These are phyloP conservation scores for Arrhamphus sclerolepis DNA, from an alignment of 2,797 vertebrate species.

Conservation along the genomic window DNA sequence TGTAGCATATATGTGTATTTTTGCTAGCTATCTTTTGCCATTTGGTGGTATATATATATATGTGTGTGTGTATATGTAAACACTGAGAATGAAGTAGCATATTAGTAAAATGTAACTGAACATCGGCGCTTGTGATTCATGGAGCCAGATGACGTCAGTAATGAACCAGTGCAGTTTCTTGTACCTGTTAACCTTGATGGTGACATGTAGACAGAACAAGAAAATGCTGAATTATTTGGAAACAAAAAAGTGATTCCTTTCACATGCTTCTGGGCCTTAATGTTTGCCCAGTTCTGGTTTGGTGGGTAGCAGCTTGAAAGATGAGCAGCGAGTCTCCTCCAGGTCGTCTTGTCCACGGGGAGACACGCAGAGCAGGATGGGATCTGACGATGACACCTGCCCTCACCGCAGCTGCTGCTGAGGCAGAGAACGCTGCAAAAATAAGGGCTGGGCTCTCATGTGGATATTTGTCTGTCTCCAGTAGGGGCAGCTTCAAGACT, in stretches of 20 bases:
- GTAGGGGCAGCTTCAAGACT: no score
- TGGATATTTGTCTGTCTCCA: neutral
- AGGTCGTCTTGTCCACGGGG: conserved; percentile 44
- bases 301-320: conserved; percentile 55
- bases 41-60: no score
- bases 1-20: no score
- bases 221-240: neutral
- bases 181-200: no score
- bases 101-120: no score
- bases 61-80: no score
- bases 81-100: no score
- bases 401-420: conserved; percentile 28
- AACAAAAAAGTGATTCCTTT: conserved; percentile 44
- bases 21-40: no score
- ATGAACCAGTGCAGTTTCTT: no score
- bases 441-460: conserved; percentile 34
- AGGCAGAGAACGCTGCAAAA: conserved; percentile 17
- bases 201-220: no score
- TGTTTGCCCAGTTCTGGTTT: conserved; percentile 53
- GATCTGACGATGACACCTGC: conserved; percentile 55
- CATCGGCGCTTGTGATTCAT: no score
- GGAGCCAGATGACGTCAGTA: no score
- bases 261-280: conserved; percentile 42
- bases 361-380: conserved; percentile 33
- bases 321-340: conserved; percentile 56